phyloP scores from a whole-genome alignment of 2,797 vertebrate genomes.

The Sparus aurata region DNA sequence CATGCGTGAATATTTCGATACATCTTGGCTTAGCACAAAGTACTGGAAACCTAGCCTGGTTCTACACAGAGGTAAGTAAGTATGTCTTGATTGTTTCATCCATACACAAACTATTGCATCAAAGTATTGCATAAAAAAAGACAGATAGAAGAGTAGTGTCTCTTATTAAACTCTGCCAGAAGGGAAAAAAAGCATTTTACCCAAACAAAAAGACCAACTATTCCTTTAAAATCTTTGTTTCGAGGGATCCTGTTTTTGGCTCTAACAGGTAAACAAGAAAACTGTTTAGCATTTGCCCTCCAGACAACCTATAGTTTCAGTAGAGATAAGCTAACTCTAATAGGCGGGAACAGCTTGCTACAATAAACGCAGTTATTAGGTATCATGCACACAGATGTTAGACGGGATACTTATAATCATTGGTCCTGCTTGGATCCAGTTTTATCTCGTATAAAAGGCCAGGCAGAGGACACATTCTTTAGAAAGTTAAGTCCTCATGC shows the following conservation, averaged over 20 bases:
- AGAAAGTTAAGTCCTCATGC: conserved; percentile 30
- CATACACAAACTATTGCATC: no score
- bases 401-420: background rate
- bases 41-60: no score
- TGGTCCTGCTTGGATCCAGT: conserved; percentile 8
- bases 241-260: background rate
- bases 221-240: background rate
- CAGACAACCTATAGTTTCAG: background rate
- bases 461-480: conserved; percentile 24
- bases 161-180: no score
- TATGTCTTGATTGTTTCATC: no score
- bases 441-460: conserved; percentile 6
- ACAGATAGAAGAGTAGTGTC: no score
- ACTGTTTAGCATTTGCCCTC: background rate
- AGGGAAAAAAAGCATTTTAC: background rate
- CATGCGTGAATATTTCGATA: no score
- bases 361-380: conserved; percentile 9
- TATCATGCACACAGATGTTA: conserved; percentile 9
- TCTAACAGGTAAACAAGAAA: background rate
- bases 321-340: background rate
- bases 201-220: background rate
- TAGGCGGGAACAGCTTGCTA: background rate
- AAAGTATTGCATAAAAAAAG: no score
- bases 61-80: no score
- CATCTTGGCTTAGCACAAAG: no score